Evolutionary conservation across 53 echinoderm and acorn worm species (phyloP), one percentile per base, ranked within the genome.

Genomic region (Temnopleurus reevesii): DNA sequence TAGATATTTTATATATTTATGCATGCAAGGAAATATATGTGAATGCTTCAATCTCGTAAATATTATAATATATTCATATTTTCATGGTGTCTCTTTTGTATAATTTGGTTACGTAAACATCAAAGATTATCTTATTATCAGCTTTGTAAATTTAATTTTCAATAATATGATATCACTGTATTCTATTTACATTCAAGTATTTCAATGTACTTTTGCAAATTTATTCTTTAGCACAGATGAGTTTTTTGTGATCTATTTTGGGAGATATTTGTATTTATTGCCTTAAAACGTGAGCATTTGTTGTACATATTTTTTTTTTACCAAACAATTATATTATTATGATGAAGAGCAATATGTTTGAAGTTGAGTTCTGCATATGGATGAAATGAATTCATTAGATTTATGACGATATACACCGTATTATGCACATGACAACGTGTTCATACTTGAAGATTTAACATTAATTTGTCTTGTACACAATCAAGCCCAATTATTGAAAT

Each of bases 1-100:
- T 34, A 18, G 23, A 49, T 83, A 36, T 83, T 83, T 81, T 83
- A 36, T 83, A 55, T 83, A 55, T 55, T 83, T 83, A 27, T 79
- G 49, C 79, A 79, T 79, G 79, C 30, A 46, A 29, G 27, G 49
- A 79, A 79, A 79, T 46, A 49, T 79, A 15, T 79, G 2, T 27
- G 29, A 79, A 49, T 79, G 4, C 5, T 79, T 46, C 26, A 45
- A 51, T 27, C 46, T 49, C 8, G 29, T 47, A 49, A 46, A 49
- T 79, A 7, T 9, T 26, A 79, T 79, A 79, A 79, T 46, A 49
- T 29, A 79, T 47, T 49, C 79, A 79, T 41, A 71, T 18, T 49
- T 47, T 77, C 46, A 77, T 43, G 77, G 30, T 46, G 27, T 28
- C 29, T 51, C 43, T 79, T 79, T 41, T 79, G 79, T 79, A 79